Evolutionary conservation across 1,140 invertebrate genomes (phyloP), one percentile per base, ranked within the genome.

Genomic region (Aphelenchoides besseyi): DNA sequence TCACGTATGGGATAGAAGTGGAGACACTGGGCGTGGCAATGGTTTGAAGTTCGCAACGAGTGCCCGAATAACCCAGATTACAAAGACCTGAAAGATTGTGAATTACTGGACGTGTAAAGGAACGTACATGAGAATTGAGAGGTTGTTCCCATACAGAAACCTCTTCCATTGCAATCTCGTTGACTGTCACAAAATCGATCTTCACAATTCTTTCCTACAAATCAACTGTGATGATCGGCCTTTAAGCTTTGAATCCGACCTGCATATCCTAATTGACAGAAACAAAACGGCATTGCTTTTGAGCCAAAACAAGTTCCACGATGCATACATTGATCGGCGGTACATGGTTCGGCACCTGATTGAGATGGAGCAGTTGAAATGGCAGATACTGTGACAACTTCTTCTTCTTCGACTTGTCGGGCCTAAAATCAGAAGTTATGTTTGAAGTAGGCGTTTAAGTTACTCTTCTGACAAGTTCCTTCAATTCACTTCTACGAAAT

Each of bases 221-320:
- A n/a, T n/a, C n/a, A n/a, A n/a, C n/a, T n/a, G n/a, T n/a, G n/a
- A n/a, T n/a, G n/a, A n/a, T n/a, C n/a, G n/a, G n/a, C n/a, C n/a
- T n/a, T n/a, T n/a, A n/a, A n/a, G n/a, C n/a, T n/a, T n/a, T n/a
- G n/a, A n/a, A n/a, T n/a, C n/a, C n/a, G n/a, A n/a, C n/a, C 71
- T 16, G 71, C 70, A 33, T 37, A 72, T 16, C 71, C 71, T 18
- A 59, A 26, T 63, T 59, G 48, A 53, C 71, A 72, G 30, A 72
- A 57, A 36, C 71, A 72, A 12, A 72, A 37, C 3, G 71, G 71
- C 69, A 72, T 61, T 1, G 36, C 16, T 48, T 74, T 72, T 2
- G 71, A 33, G 69, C 71, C 71, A 62, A 72, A 54, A 73, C 71
- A 72, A n/a, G 71, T 74, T 18, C 71, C 71, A 5, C 71, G 72